Percentiles rank a stretch among this genome's conserved stretches.
Conservation (phyloP, 2,888 invertebrate species). For the Dastarcus helophoroides region DNA sequence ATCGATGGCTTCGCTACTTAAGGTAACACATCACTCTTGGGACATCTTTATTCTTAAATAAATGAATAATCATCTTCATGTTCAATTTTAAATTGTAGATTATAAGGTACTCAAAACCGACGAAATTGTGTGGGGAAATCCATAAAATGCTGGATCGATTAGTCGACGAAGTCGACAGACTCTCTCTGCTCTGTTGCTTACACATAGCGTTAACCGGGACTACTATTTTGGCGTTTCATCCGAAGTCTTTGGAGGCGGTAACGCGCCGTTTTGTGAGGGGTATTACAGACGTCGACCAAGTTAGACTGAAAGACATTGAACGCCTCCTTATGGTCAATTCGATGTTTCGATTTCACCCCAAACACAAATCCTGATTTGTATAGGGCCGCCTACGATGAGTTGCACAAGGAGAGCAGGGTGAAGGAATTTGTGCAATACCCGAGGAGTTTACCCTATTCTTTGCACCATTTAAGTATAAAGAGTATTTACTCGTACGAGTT, state of each 20-base stretch:
- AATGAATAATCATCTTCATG: neutral
- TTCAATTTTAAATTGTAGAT: slow-evolving; percentile 24
- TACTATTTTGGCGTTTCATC: slow-evolving; percentile 39
- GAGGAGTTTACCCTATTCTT: slow-evolving; percentile 46
- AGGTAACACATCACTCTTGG: slow-evolving; percentile 34
- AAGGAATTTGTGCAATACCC: slow-evolving; percentile 47
- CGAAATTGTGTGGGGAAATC: slow-evolving; percentile 37
- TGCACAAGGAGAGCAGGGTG: slow-evolving; percentile 38
- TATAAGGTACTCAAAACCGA: slow-evolving; percentile 46
- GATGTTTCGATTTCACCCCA: slow-evolving; percentile 48
- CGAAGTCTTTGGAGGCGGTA: slow-evolving; percentile 38
- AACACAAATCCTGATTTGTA: slow-evolving; percentile 39
- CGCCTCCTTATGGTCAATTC: slow-evolving; percentile 51
- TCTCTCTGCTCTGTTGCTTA: slow-evolving; percentile 50
- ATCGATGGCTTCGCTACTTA: slow-evolving; percentile 52
- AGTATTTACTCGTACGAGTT: slow-evolving; percentile 48
- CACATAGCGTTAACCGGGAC: slow-evolving; percentile 56
- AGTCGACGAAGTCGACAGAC: slow-evolving; percentile 43
- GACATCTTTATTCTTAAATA: neutral
- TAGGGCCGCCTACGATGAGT: slow-evolving; percentile 34
- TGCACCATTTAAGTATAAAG: slow-evolving; percentile 48
- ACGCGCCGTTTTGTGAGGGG: slow-evolving; percentile 41
- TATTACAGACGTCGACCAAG: slow-evolving; percentile 29
- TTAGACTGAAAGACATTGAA: slow-evolving; percentile 65
- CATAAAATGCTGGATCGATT: slow-evolving; percentile 43